Conservation (phyloP, 2,888 invertebrate species). For the Physocephala rufipes region DNA sequence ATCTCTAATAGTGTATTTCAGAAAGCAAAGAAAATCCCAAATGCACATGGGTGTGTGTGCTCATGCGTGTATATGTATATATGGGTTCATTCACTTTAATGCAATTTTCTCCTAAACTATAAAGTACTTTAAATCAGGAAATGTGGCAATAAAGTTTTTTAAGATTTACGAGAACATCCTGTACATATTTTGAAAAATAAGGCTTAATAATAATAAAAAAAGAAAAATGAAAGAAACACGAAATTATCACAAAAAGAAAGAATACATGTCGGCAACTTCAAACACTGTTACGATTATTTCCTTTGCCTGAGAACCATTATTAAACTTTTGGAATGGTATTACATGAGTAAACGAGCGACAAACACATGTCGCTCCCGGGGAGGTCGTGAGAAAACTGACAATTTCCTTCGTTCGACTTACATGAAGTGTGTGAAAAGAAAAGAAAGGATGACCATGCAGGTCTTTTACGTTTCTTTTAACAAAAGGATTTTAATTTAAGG, state of each 20-base stretch:
- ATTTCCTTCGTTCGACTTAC: too few relatives aligned
- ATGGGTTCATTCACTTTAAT: not conserved
- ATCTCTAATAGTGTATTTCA: not conserved
- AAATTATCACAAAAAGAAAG: not conserved
- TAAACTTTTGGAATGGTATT: too few relatives aligned
- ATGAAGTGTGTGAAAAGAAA: too few relatives aligned
- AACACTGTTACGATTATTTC: too few relatives aligned
- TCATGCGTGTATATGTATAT: not conserved
- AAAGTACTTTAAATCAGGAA: not conserved
- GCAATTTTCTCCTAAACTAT: not conserved
- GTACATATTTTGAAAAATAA: not conserved
- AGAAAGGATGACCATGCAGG: too few relatives aligned
- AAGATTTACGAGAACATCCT: not conserved
- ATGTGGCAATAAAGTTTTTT: not conserved
- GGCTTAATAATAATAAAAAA: not conserved
- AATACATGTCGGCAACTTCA: too few relatives aligned
- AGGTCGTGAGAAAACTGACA: too few relatives aligned
- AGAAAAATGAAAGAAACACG: not conserved
- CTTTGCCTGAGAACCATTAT: too few relatives aligned
- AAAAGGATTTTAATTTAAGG: too few relatives aligned
- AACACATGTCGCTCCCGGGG: too few relatives aligned
- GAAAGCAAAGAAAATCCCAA: conserved; percentile 2
- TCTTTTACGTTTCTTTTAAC: too few relatives aligned
- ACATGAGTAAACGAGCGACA: too few relatives aligned
- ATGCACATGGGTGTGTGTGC: not conserved